Base-by-base conservation (phyloP, 2,888 invertebrate species). In the Stegophylla sp. region DNA sequence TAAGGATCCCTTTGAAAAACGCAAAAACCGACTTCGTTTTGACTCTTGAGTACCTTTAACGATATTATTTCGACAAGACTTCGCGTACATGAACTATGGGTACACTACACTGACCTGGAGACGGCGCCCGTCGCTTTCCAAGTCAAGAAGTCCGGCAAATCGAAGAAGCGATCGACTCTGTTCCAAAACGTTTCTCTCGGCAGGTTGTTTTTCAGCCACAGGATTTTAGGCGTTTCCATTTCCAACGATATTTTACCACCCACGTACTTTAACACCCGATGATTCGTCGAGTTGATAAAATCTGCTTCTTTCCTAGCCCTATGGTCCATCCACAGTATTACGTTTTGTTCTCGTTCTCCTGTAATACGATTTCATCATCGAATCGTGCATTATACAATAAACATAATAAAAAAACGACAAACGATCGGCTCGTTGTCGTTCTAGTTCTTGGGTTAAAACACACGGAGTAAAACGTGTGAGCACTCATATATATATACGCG, bases 231-330 rank as follows among this genome's bases (percentile, higher is more conserved):
- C 82, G 94, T 92, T 89, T 98, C 92, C 97, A 98, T 98, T 89
- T 98, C 98, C n/a, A 95, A 88, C 0, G 97, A 97, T 9, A 98
- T 93, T 87, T 92, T 92, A 0, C 96, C 96, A 1, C 98, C 98
- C 3, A 96, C 94, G 87, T 92, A 94, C 84, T 92, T 90, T 0
- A 98, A 88, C 23, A 95, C 90, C 3, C 90, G 88, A 87, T 96
- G 94, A 12, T 90, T 88, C 0, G 91, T 90, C 67, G 88, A 87
- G 86, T 97, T 97, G 59, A 98, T 97, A 48, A 88, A 87, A 69
- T 91, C 89, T 0, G 97, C 93, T 88, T 98, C 94, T 63, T 88
- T 88, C 41, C 90, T 88, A 0, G 96, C 96, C 85, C 96, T 88
- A 86, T 97, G 96, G 86, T 97, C 96, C 93, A 96, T 91, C 96